phyloP scores from a whole-genome alignment of 2,113 vertebrate species.

The Corvus cornix region DNA sequence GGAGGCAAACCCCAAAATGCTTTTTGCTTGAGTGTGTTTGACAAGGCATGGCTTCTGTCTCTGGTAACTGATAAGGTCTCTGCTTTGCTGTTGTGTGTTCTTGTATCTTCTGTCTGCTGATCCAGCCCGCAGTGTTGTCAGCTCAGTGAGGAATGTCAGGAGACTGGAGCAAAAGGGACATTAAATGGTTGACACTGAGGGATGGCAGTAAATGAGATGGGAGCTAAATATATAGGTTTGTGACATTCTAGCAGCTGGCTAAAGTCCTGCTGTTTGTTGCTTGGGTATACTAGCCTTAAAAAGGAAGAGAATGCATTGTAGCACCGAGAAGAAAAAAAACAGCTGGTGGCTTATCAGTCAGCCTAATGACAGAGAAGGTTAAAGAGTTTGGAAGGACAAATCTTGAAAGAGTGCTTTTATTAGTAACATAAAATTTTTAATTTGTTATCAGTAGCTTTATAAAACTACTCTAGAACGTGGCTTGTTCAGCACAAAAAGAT shows the following conservation, averaged over 20 bases:
- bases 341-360: constrained; percentile 84
- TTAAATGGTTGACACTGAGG: constrained; percentile 42
- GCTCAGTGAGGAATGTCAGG: constrained; percentile 36
- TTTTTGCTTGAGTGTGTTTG: background rate
- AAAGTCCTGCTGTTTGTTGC: constrained; percentile 65
- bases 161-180: constrained; percentile 34
- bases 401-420: constrained; percentile 21
- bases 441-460: background rate
- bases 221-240: constrained; percentile 75
- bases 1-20: background rate
- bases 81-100: constrained; percentile 20
- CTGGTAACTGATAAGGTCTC: background rate
- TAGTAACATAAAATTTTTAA: background rate
- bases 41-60: constrained; percentile 30
- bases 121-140: background rate
- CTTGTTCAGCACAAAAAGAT: background rate
- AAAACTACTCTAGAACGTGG: background rate
- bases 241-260: constrained; percentile 70
- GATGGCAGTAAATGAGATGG: constrained; percentile 69
- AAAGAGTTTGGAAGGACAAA: constrained; percentile 70
- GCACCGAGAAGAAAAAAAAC: constrained; percentile 60
- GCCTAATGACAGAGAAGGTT: constrained; percentile 87
- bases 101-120: background rate
- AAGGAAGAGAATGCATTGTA: constrained; percentile 84
- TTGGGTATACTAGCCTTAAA: constrained; percentile 73